Percentiles rank a stretch among this genome's conserved stretches.
Evolutionary conservation across 2,888 invertebrate species (phyloP).

Genomic region (Aphrophora alni): DNA sequence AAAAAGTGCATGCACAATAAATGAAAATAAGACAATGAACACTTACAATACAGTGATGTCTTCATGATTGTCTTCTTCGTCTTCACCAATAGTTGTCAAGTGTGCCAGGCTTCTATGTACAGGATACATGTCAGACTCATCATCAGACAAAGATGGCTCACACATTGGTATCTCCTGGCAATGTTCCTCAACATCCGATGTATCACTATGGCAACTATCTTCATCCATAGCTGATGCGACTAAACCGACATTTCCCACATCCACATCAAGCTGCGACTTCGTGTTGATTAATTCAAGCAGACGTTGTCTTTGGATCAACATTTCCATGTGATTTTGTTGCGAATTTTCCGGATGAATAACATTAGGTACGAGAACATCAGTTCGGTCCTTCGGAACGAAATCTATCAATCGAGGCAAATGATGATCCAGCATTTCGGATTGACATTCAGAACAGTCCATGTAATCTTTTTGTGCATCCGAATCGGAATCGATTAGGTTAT

Average conservation of each 20-base stretch:
- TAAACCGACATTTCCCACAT: constrained; percentile 56
- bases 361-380: constrained; percentile 47
- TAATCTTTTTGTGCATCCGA: neutral
- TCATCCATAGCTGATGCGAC: neutral
- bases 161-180: constrained; percentile 25
- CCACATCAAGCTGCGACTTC: constrained; percentile 56
- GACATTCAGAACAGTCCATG: constrained; percentile 29
- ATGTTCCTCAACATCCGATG: constrained; percentile 55
- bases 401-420: constrained; percentile 72
- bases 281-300: constrained; percentile 34
- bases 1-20: too few species aligned
- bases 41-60: neutral
- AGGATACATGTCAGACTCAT: neutral
- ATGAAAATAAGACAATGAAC: too few species aligned
- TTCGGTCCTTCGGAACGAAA: constrained; percentile 67
- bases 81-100: constrained; percentile 74
- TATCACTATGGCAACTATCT: constrained; percentile 50
- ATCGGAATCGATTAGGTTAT: neutral
- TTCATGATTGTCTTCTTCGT: constrained; percentile 56
- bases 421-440: constrained; percentile 31
- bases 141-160: constrained; percentile 17
- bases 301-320: constrained; percentile 34
- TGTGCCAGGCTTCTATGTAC: constrained; percentile 64
- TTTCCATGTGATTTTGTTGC: constrained; percentile 39
- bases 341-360: constrained; percentile 42